Percentiles rank a stretch among this genome's conserved stretches.
These are phyloP conservation scores for Rhodinocichla rosea DNA, from an alignment of 2,113 vertebrate genomes.

Conservation along the genomic window DNA sequence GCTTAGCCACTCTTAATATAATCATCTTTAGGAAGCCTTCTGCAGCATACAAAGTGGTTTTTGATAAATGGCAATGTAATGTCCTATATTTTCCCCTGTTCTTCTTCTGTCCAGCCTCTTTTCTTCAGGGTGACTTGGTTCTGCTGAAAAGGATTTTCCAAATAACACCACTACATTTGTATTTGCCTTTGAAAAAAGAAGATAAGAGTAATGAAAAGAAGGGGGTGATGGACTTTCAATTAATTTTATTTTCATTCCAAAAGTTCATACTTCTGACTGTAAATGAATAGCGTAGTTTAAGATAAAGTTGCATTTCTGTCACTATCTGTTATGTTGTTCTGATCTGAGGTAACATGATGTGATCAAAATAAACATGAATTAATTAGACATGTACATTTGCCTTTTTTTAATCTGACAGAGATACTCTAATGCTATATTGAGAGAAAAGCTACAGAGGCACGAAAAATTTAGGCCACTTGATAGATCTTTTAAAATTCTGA, in stretches of 20 bases:
- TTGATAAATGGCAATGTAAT: neutral
- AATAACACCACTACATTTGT: neutral
- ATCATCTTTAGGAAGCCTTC: neutral
- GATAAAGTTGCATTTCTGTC: neutral
- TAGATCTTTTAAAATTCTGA: neutral
- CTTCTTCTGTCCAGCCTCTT: neutral
- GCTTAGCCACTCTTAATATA: neutral
- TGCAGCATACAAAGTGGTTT: neutral
- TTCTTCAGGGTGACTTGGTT: neutral
- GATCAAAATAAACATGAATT: conserved; percentile 6
- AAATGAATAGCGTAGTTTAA: neutral
- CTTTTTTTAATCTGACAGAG: neutral
- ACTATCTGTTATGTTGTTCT: neutral
- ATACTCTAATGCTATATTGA: neutral
- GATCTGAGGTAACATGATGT: neutral
- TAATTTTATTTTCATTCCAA: neutral
- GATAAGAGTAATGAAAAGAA: neutral
- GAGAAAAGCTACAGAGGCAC: neutral
- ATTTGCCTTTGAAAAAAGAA: neutral
- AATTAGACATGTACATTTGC: neutral
- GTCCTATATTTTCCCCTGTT: neutral
- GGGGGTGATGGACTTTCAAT: neutral
- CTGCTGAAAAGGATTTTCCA: neutral
- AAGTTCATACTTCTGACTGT: neutral
- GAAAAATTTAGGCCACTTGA: neutral